A percentile compares a stretch with the other conserved stretches of the same genome.
Evolutionary conservation across 2,888 invertebrate genomes (phyloP).

Genomic region (Rhodophaea formosa): DNA sequence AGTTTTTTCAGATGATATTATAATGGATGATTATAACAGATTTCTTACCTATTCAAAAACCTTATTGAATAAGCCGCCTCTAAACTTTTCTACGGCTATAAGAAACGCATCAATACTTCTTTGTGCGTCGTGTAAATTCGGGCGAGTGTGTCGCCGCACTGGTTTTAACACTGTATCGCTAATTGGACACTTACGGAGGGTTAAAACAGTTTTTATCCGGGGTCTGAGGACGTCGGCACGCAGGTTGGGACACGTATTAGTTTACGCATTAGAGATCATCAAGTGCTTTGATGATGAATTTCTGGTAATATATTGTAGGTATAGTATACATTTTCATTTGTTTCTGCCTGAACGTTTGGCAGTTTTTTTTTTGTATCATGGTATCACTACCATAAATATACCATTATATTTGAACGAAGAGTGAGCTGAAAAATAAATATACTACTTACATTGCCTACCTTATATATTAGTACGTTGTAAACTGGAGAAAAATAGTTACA

Average conservation of each 20-base stretch:
- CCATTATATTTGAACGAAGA: too few species aligned
- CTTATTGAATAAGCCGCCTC: slow-evolving; percentile 28
- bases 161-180: slow-evolving; percentile 76
- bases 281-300: neutral
- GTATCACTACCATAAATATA: too few species aligned
- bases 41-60: too few species aligned
- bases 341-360: too few species aligned
- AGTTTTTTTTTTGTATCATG: too few species aligned
- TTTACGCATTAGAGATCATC: neutral
- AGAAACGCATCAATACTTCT: slow-evolving; percentile 66
- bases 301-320: too few species aligned
- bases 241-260: slow-evolving; percentile 36
- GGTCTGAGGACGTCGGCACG: slow-evolving; percentile 54
- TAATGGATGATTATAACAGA: too few species aligned
- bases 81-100: slow-evolving; percentile 35
- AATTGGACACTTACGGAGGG: slow-evolving; percentile 76
- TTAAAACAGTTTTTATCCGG: slow-evolving; percentile 73
- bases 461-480: too few species aligned
- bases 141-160: slow-evolving; percentile 72
- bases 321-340: neutral
- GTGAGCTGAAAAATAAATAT: too few species aligned
- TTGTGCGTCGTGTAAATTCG: slow-evolving; percentile 72
- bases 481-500: too few species aligned
- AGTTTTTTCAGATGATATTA: too few species aligned
- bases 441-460: too few species aligned